A percentile compares a stretch with the other conserved stretches of the same genome.
Conservation (phyloP, 30 jellyfish, hydroid and myxozoan species). For the Turritopsis rubra region DNA sequence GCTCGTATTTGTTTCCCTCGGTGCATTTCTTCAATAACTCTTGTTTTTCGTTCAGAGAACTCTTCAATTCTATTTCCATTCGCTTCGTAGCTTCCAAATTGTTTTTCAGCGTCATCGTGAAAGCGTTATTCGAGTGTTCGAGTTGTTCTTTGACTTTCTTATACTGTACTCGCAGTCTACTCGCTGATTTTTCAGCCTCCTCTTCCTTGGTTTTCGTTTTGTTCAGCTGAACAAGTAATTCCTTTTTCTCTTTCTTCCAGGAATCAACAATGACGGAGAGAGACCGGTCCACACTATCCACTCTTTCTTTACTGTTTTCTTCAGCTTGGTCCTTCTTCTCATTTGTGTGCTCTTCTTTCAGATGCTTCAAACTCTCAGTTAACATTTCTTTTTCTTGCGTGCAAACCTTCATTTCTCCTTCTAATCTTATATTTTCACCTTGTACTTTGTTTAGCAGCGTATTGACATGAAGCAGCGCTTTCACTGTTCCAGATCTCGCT, state of each 20-base stretch:
- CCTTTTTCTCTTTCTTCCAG: slow-evolving; percentile 71
- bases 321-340: not conserved
- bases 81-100: slow-evolving; percentile 54
- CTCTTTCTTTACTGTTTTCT: slow-evolving; percentile 20
- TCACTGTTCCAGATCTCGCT: slow-evolving; percentile 79
- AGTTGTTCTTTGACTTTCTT: slow-evolving; percentile 73
- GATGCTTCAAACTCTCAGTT: slow-evolving; percentile 28
- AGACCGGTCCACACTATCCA: slow-evolving; percentile 63
- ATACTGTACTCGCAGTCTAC: slow-evolving; percentile 57
- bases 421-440: slow-evolving; percentile 55
- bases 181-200: slow-evolving; percentile 64
- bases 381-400: slow-evolving; percentile 51
- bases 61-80: slow-evolving; percentile 54
- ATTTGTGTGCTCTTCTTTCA: not conserved
- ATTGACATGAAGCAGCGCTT: slow-evolving; percentile 72
- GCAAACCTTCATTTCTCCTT: slow-evolving; percentile 48
- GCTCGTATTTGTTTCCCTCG: slow-evolving; percentile 24
- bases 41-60: slow-evolving; percentile 41
- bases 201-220: slow-evolving; percentile 40
- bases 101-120: slow-evolving; percentile 47
- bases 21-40: slow-evolving; percentile 22
- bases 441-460: slow-evolving; percentile 64
- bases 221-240: slow-evolving; percentile 46
- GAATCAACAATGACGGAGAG: slow-evolving; percentile 50
- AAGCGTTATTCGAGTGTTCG: slow-evolving; percentile 63